Conservation (phyloP, 2,888 invertebrate genomes). For the Heliconius aoede region DNA sequence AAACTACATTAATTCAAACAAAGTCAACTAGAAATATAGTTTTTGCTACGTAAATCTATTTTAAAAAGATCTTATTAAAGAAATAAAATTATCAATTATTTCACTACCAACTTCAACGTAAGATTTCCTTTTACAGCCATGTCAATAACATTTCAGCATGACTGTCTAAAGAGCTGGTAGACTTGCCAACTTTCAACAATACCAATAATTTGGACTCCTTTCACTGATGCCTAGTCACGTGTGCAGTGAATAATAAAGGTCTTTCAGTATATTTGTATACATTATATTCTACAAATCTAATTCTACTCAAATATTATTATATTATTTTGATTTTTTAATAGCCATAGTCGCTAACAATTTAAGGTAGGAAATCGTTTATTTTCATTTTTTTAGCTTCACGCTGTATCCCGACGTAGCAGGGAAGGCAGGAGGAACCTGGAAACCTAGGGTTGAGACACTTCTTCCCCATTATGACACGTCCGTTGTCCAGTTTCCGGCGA, state of each 20-base stretch:
- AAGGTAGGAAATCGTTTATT: neutral
- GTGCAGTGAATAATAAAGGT: constrained; percentile 3
- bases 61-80: too few species aligned
- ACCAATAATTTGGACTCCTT: constrained; percentile 19
- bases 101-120: neutral
- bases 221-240: constrained; percentile 17
- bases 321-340: too few species aligned
- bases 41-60: too few species aligned
- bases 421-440: neutral
- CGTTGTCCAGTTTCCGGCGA: too few species aligned
- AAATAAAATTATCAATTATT: too few species aligned
- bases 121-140: constrained; percentile 4
- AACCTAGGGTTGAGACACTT: neutral
- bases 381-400: neutral
- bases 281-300: neutral
- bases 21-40: too few species aligned
- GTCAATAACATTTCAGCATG: constrained; percentile 7
- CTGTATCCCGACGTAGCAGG: neutral
- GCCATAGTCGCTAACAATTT: neutral
- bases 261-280: neutral
- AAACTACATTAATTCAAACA: too few species aligned
- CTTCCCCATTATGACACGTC: too few species aligned
- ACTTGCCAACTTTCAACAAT: constrained; percentile 36
- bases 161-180: constrained; percentile 22
- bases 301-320: neutral